These are phyloP conservation scores for Chamaea fasciata DNA, from an alignment of 2,113 vertebrate species.

Conservation along the genomic window DNA sequence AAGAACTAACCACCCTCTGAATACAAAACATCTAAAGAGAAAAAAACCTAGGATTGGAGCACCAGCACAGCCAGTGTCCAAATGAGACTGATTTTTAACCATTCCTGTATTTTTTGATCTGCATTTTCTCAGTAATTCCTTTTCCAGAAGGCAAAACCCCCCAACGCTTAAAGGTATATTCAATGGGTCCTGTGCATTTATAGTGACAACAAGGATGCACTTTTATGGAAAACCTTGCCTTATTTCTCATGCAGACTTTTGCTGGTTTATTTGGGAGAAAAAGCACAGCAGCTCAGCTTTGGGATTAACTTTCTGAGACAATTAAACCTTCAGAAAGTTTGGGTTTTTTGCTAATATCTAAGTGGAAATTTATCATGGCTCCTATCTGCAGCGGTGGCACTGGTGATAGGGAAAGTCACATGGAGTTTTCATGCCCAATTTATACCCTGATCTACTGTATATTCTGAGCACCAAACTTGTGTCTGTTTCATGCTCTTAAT, in stretches of 20 bases:
- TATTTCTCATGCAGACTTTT: not conserved
- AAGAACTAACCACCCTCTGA: not conserved
- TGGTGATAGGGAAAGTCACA: not conserved
- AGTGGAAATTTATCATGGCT: not conserved
- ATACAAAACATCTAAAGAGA: not conserved
- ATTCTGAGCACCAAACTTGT: not conserved
- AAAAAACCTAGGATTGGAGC: fast-evolving
- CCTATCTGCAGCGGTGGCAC: not conserved
- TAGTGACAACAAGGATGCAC: not conserved
- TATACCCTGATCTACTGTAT: not conserved
- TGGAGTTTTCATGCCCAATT: fast-evolving
- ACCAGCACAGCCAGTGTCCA: not conserved
- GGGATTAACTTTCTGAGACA: not conserved
- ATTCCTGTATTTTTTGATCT: not conserved
- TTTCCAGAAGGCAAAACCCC: not conserved
- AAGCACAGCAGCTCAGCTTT: not conserved
- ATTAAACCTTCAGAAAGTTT: not conserved
- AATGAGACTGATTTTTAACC: not conserved
- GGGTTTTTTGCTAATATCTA: not conserved
- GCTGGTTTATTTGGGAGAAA: not conserved
- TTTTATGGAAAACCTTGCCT: not conserved
- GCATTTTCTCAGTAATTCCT: not conserved
- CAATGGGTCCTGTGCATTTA: not conserved
- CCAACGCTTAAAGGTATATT: not conserved
- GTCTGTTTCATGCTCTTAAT: not conserved